Evolutionary conservation across 1,140 invertebrate species (phyloP).

Genomic region (Habropoda laboriosa): DNA sequence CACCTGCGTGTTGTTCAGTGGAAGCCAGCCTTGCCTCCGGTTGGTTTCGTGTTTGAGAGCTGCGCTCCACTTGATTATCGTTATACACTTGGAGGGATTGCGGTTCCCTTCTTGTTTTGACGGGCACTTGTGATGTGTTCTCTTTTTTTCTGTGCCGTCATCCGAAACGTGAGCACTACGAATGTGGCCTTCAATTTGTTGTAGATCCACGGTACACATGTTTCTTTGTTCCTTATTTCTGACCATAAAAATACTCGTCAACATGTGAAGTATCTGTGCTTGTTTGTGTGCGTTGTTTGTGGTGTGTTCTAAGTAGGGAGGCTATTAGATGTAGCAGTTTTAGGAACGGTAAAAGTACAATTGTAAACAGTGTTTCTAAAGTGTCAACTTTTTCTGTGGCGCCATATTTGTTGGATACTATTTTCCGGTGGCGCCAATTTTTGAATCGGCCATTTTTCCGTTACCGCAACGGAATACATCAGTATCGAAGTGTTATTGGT

Average conservation of each 20-base stretch:
- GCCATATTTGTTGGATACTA: too few species aligned
- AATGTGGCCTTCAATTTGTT: background rate
- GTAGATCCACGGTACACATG: background rate
- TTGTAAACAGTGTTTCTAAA: too few species aligned
- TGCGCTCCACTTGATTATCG: background rate
- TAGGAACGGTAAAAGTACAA: too few species aligned
- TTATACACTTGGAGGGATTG: background rate
- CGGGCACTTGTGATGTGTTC: accelerated
- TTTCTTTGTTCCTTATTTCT: background rate
- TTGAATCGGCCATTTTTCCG: too few species aligned
- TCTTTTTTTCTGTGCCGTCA: background rate
- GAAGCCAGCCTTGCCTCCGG: background rate
- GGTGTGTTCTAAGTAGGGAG: too few species aligned
- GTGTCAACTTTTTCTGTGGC: too few species aligned
- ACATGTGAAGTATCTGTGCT: background rate
- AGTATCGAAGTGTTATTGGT: background rate
- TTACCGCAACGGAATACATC: too few species aligned
- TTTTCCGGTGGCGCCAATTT: too few species aligned
- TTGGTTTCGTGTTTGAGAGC: constrained; percentile 1
- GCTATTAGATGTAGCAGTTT: too few species aligned
- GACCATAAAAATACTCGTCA: background rate
- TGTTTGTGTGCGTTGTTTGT: background rate
- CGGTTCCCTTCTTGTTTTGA: background rate
- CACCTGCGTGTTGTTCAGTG: constrained; percentile 17
- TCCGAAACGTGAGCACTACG: background rate